Base-by-base conservation (phyloP, 1,140 invertebrate species). In the Diachasmimorpha longicaudata region DNA sequence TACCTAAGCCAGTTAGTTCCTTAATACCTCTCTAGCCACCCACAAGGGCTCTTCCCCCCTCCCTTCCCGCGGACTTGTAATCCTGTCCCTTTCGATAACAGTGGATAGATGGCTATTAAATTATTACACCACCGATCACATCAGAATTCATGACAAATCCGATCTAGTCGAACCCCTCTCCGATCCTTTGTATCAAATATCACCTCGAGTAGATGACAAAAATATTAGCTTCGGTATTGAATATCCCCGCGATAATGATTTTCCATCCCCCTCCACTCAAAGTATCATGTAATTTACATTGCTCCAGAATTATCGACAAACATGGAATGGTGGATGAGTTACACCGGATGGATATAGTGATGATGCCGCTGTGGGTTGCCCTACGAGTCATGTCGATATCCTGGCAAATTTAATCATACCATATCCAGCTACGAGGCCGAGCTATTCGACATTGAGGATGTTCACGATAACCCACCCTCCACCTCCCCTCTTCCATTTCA, bases 81-180 rank as follows among this genome's bases (percentile, higher is more conserved):
- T 86, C 82, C 82, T 80, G 77, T 79, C 74, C 77, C 77, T 78
- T 74, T 77, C 81, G 82, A 86, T 87, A 82, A 83, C 82, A 78
- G 72, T 78, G 80, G 79, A 83, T 83, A 81, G 82, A 86, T 85
- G 79, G 85, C 85, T 88, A 88, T 88, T 88, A 86, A 88, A 88
- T 88, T 88, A 88, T 88, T 87, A 85, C 77, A 78, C 79, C 83
- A 83, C 81, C 87, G 83, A 87, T 87, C 83, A 83, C 81, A 83
- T 87, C 85, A 86, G 81, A 80, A 86, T 85, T 87, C 85, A 85
- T 88, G 87, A 88, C 86, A 88, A 88, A 88, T 87, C 87, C 83
- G 84, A 88, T 87, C 84, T 84, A 69, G 63, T 70, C 75, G 9
- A 63, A 69, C 44, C 37, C 46, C 46, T 19, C 46, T 23, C 72